Base-by-base conservation (phyloP, 2,888 invertebrate species). In the Hesperia comma region DNA sequence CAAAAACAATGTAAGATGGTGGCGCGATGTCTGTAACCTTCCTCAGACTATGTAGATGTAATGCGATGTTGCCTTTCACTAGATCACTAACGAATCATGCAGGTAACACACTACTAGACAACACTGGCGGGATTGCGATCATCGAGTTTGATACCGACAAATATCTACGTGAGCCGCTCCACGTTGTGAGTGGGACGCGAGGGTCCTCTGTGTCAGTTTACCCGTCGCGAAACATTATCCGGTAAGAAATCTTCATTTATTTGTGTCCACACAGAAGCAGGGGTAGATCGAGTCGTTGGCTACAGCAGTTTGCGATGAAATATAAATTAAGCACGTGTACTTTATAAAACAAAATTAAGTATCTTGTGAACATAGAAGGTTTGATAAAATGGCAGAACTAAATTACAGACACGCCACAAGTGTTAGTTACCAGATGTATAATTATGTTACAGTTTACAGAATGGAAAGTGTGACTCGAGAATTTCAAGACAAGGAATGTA, bases 41-140 rank as follows among this genome's bases (percentile, higher is more conserved):
- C 60, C 43, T 40, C 21, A 53, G 51, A 46, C 69, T 70, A 69
- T 53, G 56, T 61, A 54, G 21, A 70, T 68, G 70, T 70, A 63
- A 58, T 68, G 66, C 61, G 68, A 70, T 68, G 56, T 70, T 57
- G 68, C 71, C 58, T 68, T 69, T 60, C 67, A 70, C 69, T 71
- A 71, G 57, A 60, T 72, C 77, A 81, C 83, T 79, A 79, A 79
- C 75, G 75, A 76, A 77, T 78, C 89, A 88, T 90, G 88, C 87
- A 89, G 40, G 19, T 46, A 56, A 74, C 78, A 83, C 80, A 85
- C 79, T 81, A 82, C 77, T 37, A 49, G 55, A 63, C 63, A 82
- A 84, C 79, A 83, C 69, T 84, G 82, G 90, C 90, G 92, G 91
- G 92, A 90, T 84, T 92, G 92, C 92, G 92, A 92, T 90, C 91